phyloP scores from a whole-genome alignment of 1,140 invertebrate genomes.

The Aphis craccivora region DNA sequence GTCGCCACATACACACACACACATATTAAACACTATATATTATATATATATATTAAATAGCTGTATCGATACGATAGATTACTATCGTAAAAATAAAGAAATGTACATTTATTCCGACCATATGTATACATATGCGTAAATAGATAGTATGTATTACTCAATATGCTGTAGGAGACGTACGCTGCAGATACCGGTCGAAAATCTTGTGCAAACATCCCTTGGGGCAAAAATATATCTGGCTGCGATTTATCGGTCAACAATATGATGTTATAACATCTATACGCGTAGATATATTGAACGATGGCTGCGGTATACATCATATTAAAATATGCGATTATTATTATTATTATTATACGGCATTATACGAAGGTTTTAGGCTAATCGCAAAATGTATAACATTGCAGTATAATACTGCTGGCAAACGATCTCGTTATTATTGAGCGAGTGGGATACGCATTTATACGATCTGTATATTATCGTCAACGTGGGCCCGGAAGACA shows the following conservation, averaged over 20 bases:
- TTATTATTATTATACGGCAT: background rate
- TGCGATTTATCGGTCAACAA: background rate
- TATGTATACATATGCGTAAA: background rate
- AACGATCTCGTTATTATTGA: background rate
- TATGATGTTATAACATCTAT: background rate
- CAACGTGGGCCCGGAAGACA: background rate
- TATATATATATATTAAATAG: background rate
- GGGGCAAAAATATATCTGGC: background rate
- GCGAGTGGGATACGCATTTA: background rate
- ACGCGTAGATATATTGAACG: background rate
- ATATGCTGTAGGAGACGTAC: background rate
- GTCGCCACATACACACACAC: background rate
- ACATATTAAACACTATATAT: background rate
- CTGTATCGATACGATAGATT: background rate
- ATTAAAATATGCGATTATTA: background rate
- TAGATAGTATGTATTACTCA: background rate
- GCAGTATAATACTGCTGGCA: background rate
- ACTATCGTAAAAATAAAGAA: constrained; percentile 12
- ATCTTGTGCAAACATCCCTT: constrained; percentile 21
- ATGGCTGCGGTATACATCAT: background rate
- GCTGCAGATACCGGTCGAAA: constrained; percentile 35
- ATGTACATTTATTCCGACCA: background rate
- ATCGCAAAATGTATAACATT: background rate
- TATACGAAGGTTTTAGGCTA: background rate
- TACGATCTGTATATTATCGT: background rate